phyloP scores from a whole-genome alignment of 37 sponge, comb jelly and placozoan species.

The Chondrilla cf. caribensis region DNA sequence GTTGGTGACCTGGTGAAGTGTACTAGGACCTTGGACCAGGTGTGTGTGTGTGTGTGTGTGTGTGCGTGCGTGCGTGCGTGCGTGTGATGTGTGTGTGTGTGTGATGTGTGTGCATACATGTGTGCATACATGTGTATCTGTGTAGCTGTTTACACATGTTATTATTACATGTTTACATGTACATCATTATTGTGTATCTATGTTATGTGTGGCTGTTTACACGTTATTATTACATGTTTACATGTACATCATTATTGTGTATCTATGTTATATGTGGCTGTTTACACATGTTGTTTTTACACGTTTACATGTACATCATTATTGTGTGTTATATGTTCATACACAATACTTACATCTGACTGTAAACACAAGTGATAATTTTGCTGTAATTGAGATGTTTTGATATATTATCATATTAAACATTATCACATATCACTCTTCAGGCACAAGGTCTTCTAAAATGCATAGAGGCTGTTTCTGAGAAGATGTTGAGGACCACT shows the following conservation, averaged over 20 bases:
- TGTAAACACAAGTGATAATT: no score
- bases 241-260: not conserved
- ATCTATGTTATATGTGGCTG: no score
- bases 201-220: not conserved
- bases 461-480: slow-evolving; percentile 91
- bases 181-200: not conserved
- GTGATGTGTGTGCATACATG: not conserved
- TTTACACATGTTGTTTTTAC: no score
- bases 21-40: slow-evolving; percentile 86
- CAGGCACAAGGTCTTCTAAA: slow-evolving; percentile 87
- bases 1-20: slow-evolving; percentile 66
- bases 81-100: slow-evolving; percentile 11
- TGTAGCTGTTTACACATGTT: not conserved
- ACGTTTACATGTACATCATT: no score
- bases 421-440: not conserved
- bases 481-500: slow-evolving; percentile 83
- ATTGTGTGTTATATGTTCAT: no score
- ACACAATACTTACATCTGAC: no score
- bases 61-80: slow-evolving; percentile 21
- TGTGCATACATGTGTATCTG: not conserved
- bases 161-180: not conserved
- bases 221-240: not conserved
- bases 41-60: slow-evolving; percentile 13
- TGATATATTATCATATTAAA: no score
- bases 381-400: no score